A percentile compares a stretch with the other conserved stretches of the same genome.
Conservation (phyloP, 2,113 vertebrate species). For the Gallinago paraguaiae region DNA sequence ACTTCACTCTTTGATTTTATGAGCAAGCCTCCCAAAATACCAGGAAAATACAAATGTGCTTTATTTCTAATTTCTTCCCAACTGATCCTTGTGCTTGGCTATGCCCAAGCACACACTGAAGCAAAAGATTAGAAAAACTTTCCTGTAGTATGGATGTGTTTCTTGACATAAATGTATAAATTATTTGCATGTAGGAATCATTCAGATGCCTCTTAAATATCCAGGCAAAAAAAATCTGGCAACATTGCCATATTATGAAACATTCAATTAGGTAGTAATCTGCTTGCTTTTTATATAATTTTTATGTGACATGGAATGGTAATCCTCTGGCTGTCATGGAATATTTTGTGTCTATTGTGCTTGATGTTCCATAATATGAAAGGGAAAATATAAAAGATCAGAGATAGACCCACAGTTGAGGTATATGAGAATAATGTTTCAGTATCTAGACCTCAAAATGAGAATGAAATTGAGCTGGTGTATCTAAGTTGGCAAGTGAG, state of each 20-base stretch:
- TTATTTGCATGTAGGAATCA: neutral
- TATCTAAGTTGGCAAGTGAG: neutral
- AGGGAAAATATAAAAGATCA: neutral
- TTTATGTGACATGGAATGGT: neutral
- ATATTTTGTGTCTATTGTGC: neutral
- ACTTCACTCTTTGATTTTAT: neutral
- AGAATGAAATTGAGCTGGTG: neutral
- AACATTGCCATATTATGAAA: neutral
- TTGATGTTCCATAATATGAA: slow-evolving; percentile 1
- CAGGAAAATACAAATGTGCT: neutral
- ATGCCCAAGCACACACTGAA: neutral
- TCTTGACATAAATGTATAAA: neutral
- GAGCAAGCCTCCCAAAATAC: neutral
- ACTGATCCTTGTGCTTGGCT: neutral
- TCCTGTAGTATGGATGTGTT: neutral
- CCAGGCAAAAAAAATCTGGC: neutral
- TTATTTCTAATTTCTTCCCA: neutral
- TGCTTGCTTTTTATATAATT: slow-evolving; percentile 1
- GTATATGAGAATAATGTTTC: neutral
- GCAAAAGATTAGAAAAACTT: neutral
- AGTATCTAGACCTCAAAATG: neutral
- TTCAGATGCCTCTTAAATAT: neutral
- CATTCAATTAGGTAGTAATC: slow-evolving; percentile 14
- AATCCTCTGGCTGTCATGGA: neutral
- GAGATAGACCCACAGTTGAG: neutral